These are phyloP conservation scores for Capitulum mitella DNA, from an alignment of 2,888 invertebrate genomes.

Conservation along the genomic window DNA sequence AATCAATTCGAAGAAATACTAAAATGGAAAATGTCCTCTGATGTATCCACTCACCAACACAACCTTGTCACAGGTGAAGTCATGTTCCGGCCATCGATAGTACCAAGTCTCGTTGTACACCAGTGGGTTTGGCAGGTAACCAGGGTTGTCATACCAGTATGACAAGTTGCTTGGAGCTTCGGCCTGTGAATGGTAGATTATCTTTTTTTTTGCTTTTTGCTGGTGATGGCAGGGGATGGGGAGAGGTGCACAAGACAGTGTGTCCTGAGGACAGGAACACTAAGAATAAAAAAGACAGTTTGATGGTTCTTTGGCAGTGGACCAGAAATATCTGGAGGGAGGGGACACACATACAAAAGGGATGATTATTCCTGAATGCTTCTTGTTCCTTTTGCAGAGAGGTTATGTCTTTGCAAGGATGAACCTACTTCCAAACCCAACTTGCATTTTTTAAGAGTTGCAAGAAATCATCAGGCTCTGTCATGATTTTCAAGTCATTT, in stretches of 20 bases:
- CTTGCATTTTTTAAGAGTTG: no score
- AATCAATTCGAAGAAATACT: no score
- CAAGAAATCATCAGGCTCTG: no score
- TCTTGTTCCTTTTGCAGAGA: no score
- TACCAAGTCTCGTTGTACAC: not conserved
- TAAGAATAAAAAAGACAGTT: not conserved
- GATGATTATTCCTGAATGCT: no score
- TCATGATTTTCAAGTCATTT: no score
- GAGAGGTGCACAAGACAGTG: not conserved
- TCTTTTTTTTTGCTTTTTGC: not conserved
- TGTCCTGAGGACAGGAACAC: accelerated
- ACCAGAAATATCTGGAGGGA: not conserved
- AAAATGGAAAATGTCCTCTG: not conserved
- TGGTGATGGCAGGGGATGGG: no score
- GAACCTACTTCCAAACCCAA: no score
- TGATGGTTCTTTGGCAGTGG: not conserved
- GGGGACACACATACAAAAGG: no score
- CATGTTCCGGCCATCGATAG: not conserved
- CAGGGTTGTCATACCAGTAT: not conserved
- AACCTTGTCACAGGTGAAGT: not conserved
- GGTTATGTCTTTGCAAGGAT: no score
- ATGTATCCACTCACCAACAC: not conserved
- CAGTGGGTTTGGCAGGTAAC: not conserved
- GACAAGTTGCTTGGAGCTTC: not conserved
- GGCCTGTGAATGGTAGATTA: not conserved